Evolutionary conservation across 2,888 invertebrate species (phyloP), one percentile per base, ranked within the genome.

Genomic region (Caenorhabditis virilis): DNA sequence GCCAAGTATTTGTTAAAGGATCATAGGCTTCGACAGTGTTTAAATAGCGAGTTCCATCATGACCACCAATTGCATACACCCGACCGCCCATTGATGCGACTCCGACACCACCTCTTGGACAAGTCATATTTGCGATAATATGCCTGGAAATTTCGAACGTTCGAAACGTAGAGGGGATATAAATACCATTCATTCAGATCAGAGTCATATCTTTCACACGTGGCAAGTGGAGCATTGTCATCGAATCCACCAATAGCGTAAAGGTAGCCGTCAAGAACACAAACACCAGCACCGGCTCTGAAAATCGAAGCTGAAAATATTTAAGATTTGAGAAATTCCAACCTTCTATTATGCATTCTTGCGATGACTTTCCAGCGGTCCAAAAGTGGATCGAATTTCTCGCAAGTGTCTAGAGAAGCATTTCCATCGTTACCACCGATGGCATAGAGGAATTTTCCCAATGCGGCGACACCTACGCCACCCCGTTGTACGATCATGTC

Each of bases 361-460:
- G 85, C 80, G 13, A 86, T 81, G 27, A 75, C 64, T 13, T 79
- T 79, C 87, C 87, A 87, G 69, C 84, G 84, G 78, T 86, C 85
- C 20, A 85, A 74, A 56, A 84, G 83, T 0, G 87, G 86, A 74
- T 86, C 85, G 74, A 86, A 87, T 23, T 69, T 72, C 70, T 86
- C 86, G 78, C 86, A 86, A 23, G 84, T 84, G 67, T 85, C 85
- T 46, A 87, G 75, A 0, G 86, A 86, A 2, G 84, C 82, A 2
- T 84, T 79, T 1, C 86, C 86, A 72, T 86, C 86, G 72, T 87
- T 86, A 6, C 87, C 87, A 2, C 87, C 87, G 4, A 86, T 84
- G 13, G 86, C 86, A 71, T 84, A 87, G 36, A 87, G 78, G 36
- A 66, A 76, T 39, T 70, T 75, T 11, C 69, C 72, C 56, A 85